These are phyloP conservation scores for Plectropomus leopardus DNA, from an alignment of 2,113 vertebrate species.

Conservation along the genomic window DNA sequence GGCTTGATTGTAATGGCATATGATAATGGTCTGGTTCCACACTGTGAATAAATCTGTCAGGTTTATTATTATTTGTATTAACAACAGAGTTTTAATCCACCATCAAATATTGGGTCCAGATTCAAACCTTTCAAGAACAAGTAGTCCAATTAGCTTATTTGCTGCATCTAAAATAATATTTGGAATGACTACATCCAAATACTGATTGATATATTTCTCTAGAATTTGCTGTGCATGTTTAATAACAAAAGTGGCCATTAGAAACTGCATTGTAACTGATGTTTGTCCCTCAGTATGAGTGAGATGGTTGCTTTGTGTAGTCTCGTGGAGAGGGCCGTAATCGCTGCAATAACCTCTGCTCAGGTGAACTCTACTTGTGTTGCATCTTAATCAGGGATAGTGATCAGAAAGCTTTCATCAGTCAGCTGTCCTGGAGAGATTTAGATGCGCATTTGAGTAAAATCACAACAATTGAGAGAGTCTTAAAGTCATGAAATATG, in stretches of 20 bases:
- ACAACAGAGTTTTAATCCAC: background rate
- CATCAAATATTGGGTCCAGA: background rate
- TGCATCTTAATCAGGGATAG: background rate
- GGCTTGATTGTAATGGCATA: background rate
- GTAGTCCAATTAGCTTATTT: background rate
- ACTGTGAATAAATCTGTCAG: background rate
- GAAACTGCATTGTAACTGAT: background rate
- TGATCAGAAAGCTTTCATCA: background rate
- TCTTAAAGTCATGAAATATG: slow-evolving; percentile 21
- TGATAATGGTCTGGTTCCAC: background rate
- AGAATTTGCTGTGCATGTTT: background rate
- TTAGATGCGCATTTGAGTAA: background rate
- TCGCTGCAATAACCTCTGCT: background rate
- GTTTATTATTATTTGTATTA: background rate
- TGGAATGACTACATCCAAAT: background rate
- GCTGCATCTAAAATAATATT: background rate
- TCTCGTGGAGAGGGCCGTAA: background rate
- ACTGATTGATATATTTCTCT: background rate
- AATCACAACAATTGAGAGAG: background rate
- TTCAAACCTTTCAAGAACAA: background rate
- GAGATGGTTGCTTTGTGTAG: background rate
- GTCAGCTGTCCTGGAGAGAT: background rate
- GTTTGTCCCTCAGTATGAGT: background rate
- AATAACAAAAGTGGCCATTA: background rate
- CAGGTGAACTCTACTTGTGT: background rate